A percentile compares a stretch with the other conserved stretches of the same genome.
Conservation (phyloP, 2,888 invertebrate species). For the Latheticus oryzae region DNA sequence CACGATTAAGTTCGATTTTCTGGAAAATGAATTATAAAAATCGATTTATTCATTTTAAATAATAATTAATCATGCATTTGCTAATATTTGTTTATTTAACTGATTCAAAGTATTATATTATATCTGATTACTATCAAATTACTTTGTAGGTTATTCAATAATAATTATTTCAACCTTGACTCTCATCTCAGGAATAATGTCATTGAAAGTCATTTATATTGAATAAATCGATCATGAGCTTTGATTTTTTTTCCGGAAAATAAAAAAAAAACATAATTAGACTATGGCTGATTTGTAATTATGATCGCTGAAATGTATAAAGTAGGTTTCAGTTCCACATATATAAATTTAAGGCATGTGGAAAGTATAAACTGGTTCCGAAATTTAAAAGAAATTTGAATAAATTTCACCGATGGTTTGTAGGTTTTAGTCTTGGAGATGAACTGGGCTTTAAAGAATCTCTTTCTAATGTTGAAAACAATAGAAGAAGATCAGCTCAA, state of each 20-base stretch:
- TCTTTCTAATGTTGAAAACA: constrained; percentile 80
- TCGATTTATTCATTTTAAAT: constrained; percentile 14
- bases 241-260: neutral
- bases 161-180: constrained; percentile 12
- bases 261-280: too few species aligned
- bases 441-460: constrained; percentile 88
- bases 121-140: too few species aligned
- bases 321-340: constrained; percentile 20
- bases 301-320: neutral
- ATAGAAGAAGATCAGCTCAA: constrained; percentile 69
- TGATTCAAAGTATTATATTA: too few species aligned
- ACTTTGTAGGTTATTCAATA: too few species aligned
- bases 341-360: constrained; percentile 20
- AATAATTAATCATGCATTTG: too few species aligned
- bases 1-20: constrained; percentile 5
- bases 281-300: constrained; percentile 3
- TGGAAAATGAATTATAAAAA: constrained; percentile 10
- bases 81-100: too few species aligned
- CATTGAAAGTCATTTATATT: neutral
- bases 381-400: too few species aligned
- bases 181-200: constrained; percentile 3
- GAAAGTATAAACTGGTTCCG: constrained; percentile 3
- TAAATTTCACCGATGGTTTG: constrained; percentile 27
- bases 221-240: neutral
- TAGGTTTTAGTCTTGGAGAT: constrained; percentile 89